These are phyloP conservation scores for Gymnothorax reevesii DNA, from an alignment of 2,797 vertebrate genomes.

Conservation along the genomic window DNA sequence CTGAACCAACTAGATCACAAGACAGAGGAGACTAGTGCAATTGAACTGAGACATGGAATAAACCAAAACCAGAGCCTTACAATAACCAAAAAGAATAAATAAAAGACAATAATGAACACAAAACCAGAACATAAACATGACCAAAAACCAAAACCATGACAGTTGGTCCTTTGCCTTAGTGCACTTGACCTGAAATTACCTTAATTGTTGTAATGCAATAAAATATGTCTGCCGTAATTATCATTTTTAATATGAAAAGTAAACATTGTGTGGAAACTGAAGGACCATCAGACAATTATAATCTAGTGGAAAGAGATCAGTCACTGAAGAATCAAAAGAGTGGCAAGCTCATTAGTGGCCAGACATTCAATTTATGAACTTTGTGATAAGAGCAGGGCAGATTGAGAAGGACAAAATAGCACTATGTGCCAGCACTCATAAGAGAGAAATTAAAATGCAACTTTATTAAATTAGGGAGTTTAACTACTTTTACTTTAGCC, in stretches of 20 bases:
- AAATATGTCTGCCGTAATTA: not conserved
- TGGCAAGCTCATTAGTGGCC: not conserved
- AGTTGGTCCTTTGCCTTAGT: not conserved
- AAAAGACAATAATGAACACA: no score
- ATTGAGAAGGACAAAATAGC: not conserved
- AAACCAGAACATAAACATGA: no score
- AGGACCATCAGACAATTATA: not conserved
- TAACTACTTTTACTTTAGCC: not conserved
- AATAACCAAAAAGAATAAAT: no score
- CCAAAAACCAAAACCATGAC: no score
- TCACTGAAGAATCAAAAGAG: not conserved
- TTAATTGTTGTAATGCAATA: not conserved
- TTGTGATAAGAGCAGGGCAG: not conserved
- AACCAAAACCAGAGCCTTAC: no score
- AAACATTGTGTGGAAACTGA: not conserved
- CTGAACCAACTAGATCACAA: no score
- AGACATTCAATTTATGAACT: not conserved
- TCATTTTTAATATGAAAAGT: not conserved
- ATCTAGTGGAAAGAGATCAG: not conserved
- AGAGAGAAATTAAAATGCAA: not conserved
- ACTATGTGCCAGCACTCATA: not conserved
- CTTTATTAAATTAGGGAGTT: not conserved
- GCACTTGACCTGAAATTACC: not conserved
- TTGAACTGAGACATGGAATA: no score
- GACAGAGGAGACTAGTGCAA: no score